Evolutionary conservation across 2,888 invertebrate species (phyloP), one percentile per base, ranked within the genome.

Genomic region (Cheilosia variabilis): DNA sequence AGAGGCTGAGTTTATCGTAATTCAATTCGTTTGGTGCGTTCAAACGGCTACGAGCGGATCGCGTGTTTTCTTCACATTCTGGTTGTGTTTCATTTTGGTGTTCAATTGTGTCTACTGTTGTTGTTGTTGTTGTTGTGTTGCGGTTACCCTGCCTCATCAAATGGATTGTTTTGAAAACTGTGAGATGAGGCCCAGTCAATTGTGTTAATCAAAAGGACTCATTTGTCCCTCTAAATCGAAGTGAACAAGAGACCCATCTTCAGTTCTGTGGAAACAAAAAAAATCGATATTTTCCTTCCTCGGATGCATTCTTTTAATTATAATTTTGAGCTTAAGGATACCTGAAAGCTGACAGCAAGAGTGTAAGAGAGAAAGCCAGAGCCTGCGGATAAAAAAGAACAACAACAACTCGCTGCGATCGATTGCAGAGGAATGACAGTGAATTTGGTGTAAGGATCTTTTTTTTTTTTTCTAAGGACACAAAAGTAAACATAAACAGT

Each of bases 1-100:
- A 58, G 81, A 81, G 81, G 76, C 81, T 72, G 81, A 72, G 43
- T 80, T 76, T 68, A 66, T 63, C 66, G 65, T 50, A 77, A 72
- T 72, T 81, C 86, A 86, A 86, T 86, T 76, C 76, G 81, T 81
- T 72, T 72, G 77, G 76, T 76, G 71, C 86, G 81, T 81, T 77
- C 86, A 68, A 77, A 76, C 76, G 76, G 81, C 71, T 37, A 81
- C 68, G 45, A 76, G 68, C 72, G 58, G 37, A 81, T 62, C 66
- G 72, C 55, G 81, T 66, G 22, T 53, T 73, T 72, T 17, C 4
- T 55, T 66, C 55, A 75, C 17, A 45, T 69, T 62, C 53, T 58
- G 47, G n/a, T 77, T 31, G 62, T 53, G 31, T 43, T 27, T 34
- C 34, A 22, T 52, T 15, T 62, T 37, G 13, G 4, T 2, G 9